Evolutionary conservation across 2,113 vertebrate species (phyloP), one percentile per base, ranked within the genome.

Genomic region (Arenaria interpres): DNA sequence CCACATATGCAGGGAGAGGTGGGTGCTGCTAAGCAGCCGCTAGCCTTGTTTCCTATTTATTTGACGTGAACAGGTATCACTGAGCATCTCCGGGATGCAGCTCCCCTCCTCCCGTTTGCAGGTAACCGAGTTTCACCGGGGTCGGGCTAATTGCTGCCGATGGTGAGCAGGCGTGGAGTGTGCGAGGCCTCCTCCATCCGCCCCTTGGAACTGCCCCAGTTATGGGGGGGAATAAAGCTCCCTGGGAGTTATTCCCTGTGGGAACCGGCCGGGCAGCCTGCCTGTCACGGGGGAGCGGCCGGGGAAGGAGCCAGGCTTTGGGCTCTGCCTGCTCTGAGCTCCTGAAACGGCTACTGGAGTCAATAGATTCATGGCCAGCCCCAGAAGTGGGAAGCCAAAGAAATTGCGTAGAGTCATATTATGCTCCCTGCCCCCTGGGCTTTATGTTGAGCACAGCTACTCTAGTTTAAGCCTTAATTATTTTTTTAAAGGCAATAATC

Each of bases 401-500:
- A 35, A n/a, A 84, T 48, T 89, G 30, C 64, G 27, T 6, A 41
- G 51, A 71, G 24, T 85, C 57, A 30, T 62, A 80, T 66, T 64
- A 57, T 48, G 14, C 75, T 90, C 80, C 37, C 62, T 90, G 77
- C 32, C 71, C 39, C 20, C 16, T 54, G 59, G 77, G 77, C 48
- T 96, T 94, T 88, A 41, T 43, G 60, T 18, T 79, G 39, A 82
- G 9, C 33, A 15, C 22, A 51, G 57, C 32, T 69, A 50, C 11
- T 20, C 35, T 73, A 66, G 22, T 4, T 80, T 75, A 90, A 93
- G 17, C 62, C 25, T 94, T 91, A 91, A 56, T 94, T 92, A 88
- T 46, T 88, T 89, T 89, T 93, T 87, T 64, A 53, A 96, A 93
- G 89, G n/a, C 64, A 95, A 93, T 84, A 93, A 95, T 95, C 68